Evolutionary conservation across 2,888 invertebrate genomes (phyloP), one percentile per base, ranked within the genome.

Genomic region (Ophion ellenae): DNA sequence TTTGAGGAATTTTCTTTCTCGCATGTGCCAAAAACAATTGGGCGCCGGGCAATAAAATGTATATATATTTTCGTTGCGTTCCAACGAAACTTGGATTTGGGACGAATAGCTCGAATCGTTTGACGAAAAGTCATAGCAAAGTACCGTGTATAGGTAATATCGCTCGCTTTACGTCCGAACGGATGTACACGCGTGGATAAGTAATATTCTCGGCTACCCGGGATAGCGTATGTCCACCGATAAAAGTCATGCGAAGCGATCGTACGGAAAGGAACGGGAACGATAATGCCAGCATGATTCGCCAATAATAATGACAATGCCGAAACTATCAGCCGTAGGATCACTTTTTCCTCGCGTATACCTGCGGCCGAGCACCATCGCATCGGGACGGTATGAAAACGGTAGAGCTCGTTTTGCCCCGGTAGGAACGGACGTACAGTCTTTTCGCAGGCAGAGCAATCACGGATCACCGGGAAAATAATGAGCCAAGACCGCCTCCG

Each of bases 211-310:
- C 32, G 32, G 3, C 2, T 32, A 32, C 2, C 2, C 32, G 32
- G 2, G 32, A 32, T 32, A 32, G 3, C 32, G 70, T 81, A 73
- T 59, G 69, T 64, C 66, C 73, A 74, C 73, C 81, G 81, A 85
- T 87, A 85, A 85, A 87, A 80, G 67, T 75, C 69, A 74, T 64
- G 70, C 79, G 67, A 77, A 61, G 64, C 75, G 76, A 75, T 66
- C 67, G 76, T 63, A 74, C 57, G 74, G 74, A 69, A 84, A 40
- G 71, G 81, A 86, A 84, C 82, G 76, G 75, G 82, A 84, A 77
- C 76, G 81, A 84, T 75, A 80, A 75, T 73, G 80, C 24, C 64
- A 73, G 73, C n/a, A 17, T 10, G 17, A 57, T 57, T 57, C n/a
- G 1, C 57, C 57, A 57, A 81, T 81, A 81, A 80, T 75, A 76